Conservation (phyloP, 2,888 invertebrate species). For the Aromia moschata region DNA sequence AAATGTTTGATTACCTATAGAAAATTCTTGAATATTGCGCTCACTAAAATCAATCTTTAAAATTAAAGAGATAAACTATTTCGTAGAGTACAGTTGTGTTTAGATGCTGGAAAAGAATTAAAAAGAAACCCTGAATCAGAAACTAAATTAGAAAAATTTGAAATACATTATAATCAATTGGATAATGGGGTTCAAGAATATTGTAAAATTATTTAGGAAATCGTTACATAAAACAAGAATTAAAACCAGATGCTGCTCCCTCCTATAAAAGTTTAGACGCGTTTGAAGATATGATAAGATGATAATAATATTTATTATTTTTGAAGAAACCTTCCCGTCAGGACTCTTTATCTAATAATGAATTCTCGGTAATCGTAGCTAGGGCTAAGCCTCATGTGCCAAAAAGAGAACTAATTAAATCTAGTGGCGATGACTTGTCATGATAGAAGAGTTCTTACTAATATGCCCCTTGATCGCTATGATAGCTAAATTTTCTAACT, state of each 20-base stretch:
- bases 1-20: too few species aligned
- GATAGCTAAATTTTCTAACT: not conserved
- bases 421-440: conserved; percentile 13
- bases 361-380: too few species aligned
- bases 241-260: not conserved
- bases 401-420: conserved; percentile 21
- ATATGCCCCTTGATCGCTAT: not conserved
- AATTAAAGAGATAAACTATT: not conserved
- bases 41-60: too few species aligned
- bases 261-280: not conserved
- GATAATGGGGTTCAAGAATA: not conserved
- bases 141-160: not conserved
- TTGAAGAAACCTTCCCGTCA: not conserved
- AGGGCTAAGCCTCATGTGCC: not conserved
- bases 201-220: not conserved
- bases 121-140: not conserved
- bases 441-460: not conserved
- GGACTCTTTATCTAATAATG: not conserved
- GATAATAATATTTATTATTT: not conserved
- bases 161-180: not conserved
- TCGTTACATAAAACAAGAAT: not conserved
- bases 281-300: not conserved
- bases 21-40: too few species aligned
- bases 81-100: conserved; percentile 8
- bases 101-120: not conserved